Percentiles rank a stretch among this genome's conserved stretches.
phyloP scores from a whole-genome alignment of 2,888 invertebrate species.

The Corbicula japonica region DNA sequence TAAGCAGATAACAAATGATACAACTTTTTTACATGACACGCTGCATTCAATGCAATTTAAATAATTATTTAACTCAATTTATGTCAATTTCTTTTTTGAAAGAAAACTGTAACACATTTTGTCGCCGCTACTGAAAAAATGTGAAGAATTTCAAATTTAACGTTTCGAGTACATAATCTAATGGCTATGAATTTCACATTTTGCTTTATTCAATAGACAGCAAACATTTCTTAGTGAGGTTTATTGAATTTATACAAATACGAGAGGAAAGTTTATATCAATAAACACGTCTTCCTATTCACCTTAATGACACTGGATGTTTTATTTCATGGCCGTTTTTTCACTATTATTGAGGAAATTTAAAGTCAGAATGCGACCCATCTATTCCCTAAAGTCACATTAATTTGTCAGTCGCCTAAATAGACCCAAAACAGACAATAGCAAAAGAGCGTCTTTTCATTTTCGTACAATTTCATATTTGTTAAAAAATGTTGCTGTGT shows the following conservation, averaged over 20 bases:
- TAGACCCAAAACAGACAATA: too few species aligned
- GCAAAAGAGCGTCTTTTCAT: too few species aligned
- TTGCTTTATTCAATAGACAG: constrained; percentile 13
- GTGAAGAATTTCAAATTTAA: constrained; percentile 16
- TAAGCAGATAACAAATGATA: too few species aligned
- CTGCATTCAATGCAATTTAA: too few species aligned
- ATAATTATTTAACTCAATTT: too few species aligned
- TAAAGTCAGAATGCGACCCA: constrained; percentile 5
- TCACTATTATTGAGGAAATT: constrained; percentile 5
- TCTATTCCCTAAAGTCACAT: too few species aligned
- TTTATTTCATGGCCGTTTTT: constrained; percentile 8
- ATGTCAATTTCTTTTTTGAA: too few species aligned
- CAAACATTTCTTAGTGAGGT: constrained; percentile 14
- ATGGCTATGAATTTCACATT: constrained; percentile 35
- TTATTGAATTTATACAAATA: constrained; percentile 26
- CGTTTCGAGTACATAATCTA: constrained; percentile 26
- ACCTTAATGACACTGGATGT: constrained; percentile 5
- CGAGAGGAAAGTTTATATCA: constrained; percentile 27
- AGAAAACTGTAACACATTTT: too few species aligned
- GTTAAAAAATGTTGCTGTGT: too few species aligned
- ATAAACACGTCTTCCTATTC: constrained; percentile 3
- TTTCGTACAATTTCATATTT: too few species aligned
- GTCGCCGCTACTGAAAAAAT: constrained; percentile 30
- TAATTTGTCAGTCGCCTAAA: too few species aligned
- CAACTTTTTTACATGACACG: too few species aligned